phyloP scores from a whole-genome alignment of 2,797 vertebrate genomes.

The Myiothlypis chrysogaster region DNA sequence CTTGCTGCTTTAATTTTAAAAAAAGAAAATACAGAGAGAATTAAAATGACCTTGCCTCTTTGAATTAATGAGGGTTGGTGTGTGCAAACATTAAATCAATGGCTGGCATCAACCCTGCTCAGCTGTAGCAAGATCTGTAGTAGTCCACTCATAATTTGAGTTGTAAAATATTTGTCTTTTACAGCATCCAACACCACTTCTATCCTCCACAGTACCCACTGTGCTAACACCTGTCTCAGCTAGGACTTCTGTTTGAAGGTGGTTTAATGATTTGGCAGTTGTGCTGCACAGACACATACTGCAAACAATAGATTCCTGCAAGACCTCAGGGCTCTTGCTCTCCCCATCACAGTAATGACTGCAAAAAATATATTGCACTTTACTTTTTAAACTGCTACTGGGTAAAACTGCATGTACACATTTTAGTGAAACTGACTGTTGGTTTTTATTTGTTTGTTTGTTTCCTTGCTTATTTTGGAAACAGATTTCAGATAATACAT shows the following conservation, averaged over 20 bases:
- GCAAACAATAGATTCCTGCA: neutral
- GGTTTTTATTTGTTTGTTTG: neutral
- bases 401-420: neutral
- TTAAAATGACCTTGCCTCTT: conserved; percentile 53
- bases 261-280: conserved; percentile 61
- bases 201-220: conserved; percentile 8
- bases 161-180: conserved; percentile 52
- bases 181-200: conserved; percentile 2
- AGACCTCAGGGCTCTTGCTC: neutral
- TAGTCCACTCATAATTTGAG: conserved; percentile 20
- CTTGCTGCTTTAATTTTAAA: neutral
- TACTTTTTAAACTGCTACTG: neutral
- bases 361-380: neutral
- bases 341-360: neutral
- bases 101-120: conserved; percentile 29
- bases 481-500: neutral
- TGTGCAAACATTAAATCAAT: conserved; percentile 52
- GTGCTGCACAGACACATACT: neutral
- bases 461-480: neutral
- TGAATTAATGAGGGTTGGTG: conserved; percentile 37
- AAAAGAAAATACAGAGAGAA: neutral
- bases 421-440: neutral
- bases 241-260: conserved; percentile 49
- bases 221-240: conserved; percentile 62
- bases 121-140: neutral